phyloP scores from a whole-genome alignment of 30 jellyfish, hydroid and myxozoan species.

The Phacellophora camtschatica region DNA sequence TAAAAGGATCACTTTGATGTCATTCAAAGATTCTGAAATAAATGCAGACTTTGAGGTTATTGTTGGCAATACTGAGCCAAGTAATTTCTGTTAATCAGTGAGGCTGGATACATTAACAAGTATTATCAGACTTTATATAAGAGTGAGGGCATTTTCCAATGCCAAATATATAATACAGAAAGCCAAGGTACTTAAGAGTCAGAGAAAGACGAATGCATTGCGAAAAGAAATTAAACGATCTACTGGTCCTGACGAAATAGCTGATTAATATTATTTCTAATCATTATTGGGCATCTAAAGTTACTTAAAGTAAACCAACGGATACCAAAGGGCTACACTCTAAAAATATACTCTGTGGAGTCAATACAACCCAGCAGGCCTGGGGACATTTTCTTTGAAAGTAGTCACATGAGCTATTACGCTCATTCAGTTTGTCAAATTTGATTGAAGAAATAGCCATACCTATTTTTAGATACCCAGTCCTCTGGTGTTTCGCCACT shows the following conservation, averaged over 20 bases:
- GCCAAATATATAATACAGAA: background rate
- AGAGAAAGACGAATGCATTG: background rate
- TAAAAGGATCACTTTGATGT: conserved; percentile 1
- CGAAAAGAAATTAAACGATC: background rate
- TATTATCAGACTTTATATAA: background rate
- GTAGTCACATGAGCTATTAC: too few relatives aligned
- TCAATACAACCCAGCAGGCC: too few relatives aligned
- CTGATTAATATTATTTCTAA: background rate
- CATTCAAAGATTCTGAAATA: background rate
- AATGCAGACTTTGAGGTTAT: background rate
- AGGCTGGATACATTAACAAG: background rate
- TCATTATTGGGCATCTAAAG: background rate
- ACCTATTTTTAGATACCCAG: too few relatives aligned
- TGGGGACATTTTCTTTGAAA: too few relatives aligned
- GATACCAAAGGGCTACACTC: too few relatives aligned
- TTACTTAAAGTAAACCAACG: too few relatives aligned
- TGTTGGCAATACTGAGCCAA: conserved; percentile 4
- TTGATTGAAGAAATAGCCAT: too few relatives aligned
- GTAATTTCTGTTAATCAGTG: background rate
- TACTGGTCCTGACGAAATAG: background rate
- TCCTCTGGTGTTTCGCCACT: too few relatives aligned
- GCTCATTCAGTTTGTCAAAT: too few relatives aligned
- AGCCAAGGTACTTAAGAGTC: background rate
- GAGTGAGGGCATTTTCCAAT: conserved; percentile 1
- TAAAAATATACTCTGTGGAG: too few relatives aligned